Conservation (phyloP, 23 tunicate genomes). For the Styela clava region DNA sequence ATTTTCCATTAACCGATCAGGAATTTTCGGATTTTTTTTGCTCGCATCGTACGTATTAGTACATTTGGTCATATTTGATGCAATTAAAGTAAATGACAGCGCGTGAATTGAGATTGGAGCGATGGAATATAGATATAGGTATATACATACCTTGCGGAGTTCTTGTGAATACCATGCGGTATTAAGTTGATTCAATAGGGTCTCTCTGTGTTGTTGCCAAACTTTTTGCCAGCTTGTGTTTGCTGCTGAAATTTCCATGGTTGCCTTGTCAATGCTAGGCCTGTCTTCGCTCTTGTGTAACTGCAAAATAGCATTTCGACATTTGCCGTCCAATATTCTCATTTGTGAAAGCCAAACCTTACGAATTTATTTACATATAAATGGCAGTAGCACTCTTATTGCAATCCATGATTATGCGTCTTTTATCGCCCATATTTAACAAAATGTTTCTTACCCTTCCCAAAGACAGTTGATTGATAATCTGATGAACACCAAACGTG, state of each 20-base stretch:
- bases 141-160: conserved; percentile 29
- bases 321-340: too few species aligned
- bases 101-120: too few species aligned
- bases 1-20: too few species aligned
- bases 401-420: too few species aligned
- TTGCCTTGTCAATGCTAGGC: conserved; percentile 28
- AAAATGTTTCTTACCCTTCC: conserved; percentile 36
- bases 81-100: too few species aligned
- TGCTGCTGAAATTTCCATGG: conserved; percentile 43
- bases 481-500: conserved; percentile 36
- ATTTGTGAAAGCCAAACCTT: background rate
- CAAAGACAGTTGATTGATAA: conserved; percentile 33
- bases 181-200: conserved; percentile 16
- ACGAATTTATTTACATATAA: background rate
- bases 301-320: conserved; percentile 13
- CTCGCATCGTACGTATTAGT: too few species aligned
- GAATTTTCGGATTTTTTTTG: too few species aligned
- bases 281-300: conserved; percentile 23
- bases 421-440: too few species aligned
- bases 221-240: conserved; percentile 34
- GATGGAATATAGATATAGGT: too few species aligned
- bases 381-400: too few species aligned
- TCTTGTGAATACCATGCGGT: conserved; percentile 34
- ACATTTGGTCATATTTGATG: too few species aligned
- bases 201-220: conserved; percentile 41